A percentile compares a stretch with the other conserved stretches of the same genome.
phyloP scores from a whole-genome alignment of 2,888 invertebrate genomes.

The Diachrysia chrysitis region DNA sequence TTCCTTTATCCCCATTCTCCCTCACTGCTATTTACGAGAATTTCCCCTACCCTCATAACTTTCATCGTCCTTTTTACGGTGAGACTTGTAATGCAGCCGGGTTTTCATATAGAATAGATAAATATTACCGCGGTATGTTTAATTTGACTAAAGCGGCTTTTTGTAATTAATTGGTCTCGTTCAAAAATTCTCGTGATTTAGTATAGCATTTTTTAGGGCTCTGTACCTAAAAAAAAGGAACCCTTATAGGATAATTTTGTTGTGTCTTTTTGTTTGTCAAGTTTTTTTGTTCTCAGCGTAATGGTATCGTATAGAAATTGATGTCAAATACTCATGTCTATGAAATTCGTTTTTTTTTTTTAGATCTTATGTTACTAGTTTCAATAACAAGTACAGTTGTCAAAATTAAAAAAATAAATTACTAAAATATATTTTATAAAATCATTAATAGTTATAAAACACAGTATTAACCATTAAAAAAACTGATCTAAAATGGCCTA shows the following conservation, averaged over 20 bases:
- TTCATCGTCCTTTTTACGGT: conserved; percentile 85
- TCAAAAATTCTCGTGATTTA: background rate
- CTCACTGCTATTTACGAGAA: conserved; percentile 86
- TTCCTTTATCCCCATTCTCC: conserved; percentile 88
- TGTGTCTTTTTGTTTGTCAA: too few relatives aligned
- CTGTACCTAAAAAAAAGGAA: too few relatives aligned
- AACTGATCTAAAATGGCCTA: background rate
- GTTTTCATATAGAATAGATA: conserved; percentile 74
- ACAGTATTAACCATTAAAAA: background rate
- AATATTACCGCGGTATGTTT: conserved; percentile 70
- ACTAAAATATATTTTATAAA: too few relatives aligned
- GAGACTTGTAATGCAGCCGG: conserved; percentile 82
- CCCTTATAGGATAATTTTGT: too few relatives aligned
- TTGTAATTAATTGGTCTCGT: conserved; percentile 24
- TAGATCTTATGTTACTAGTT: background rate
- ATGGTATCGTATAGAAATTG: too few relatives aligned
- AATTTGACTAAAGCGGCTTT: conserved; percentile 68
- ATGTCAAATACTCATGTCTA: too few relatives aligned
- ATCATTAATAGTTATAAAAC: background rate
- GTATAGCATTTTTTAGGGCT: background rate
- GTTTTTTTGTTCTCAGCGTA: too few relatives aligned
- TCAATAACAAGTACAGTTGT: too few relatives aligned
- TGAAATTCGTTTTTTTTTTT: too few relatives aligned
- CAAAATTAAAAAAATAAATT: too few relatives aligned
- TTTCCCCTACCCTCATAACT: conserved; percentile 86